Base-by-base conservation (phyloP, 2,113 vertebrate species). In the Neodontobutis hainanensis region DNA sequence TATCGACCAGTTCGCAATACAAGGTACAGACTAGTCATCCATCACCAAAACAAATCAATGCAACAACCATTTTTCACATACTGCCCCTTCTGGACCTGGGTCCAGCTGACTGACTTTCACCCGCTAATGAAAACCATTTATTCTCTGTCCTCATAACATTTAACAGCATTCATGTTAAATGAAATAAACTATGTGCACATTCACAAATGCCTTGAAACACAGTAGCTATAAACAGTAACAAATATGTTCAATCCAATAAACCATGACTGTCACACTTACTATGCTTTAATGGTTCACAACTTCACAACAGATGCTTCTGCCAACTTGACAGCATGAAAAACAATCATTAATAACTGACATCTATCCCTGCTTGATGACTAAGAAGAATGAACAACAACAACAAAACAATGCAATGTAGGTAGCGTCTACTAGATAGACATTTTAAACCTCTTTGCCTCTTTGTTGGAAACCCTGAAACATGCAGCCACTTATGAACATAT, bases 191-290 rank as follows among this genome's bases (percentile, higher is more conserved):
- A 75, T 46, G 34, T 11, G 0, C 11, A 40, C 32, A 69, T 35
- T 16, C 40, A 58, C 6, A 6, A 40, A 42, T 0, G 0, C 38
- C n/a, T 75, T 70, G 1, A 82, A 19, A 70, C 50, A 82, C 8
- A 60, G n/a, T 7, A 61, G 61, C 59, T 50, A 71, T 64, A 50
- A 83, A 74, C 38, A 4, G 49, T 27, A 4, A 35, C 34, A 86
- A 73, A 82, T 45, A 70, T 16, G n/a, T 19, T 67, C 55, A 82
- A 75, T 80, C 80, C 82, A 80, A 78, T 77, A 77, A 82, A 62
- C 36, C 52, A 53, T 55, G 60, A 34, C 63, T 53, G 75, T 78
- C 87, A 84, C 72, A 70, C 32, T 70, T 56, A 53, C 35, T 65
- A 62, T 61, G 73, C 72, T 70, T 72, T 79, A 73, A 75, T 75